A percentile compares a stretch with the other conserved stretches of the same genome.
These are phyloP conservation scores for Ianthella basta DNA, from an alignment of 37 sponge, comb jelly and placozoan species.

Conservation along the genomic window DNA sequence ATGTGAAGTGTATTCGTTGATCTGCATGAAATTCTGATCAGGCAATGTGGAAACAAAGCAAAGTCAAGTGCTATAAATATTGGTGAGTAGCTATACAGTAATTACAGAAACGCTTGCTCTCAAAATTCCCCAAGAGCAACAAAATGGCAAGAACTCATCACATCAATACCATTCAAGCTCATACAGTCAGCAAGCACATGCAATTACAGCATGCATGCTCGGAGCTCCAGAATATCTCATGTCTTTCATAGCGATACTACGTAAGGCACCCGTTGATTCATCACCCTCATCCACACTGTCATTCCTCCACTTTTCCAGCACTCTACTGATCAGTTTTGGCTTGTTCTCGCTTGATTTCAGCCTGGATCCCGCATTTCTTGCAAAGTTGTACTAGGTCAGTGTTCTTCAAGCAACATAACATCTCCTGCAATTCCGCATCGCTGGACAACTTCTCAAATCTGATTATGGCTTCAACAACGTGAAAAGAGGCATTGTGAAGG, in stretches of 20 bases:
- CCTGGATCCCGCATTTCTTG: background rate
- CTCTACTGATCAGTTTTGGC: background rate
- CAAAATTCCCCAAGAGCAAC: no score
- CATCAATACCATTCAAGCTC: no score
- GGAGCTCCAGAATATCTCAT: background rate
- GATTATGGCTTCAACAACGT: background rate
- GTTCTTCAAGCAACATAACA: background rate
- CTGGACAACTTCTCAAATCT: background rate
- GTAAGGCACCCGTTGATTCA: background rate
- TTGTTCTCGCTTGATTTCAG: background rate
- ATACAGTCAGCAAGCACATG: no score
- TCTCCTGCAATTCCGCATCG: background rate
- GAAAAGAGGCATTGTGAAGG: background rate
- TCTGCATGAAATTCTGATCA: no score
- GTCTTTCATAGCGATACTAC: background rate
- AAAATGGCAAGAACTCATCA: no score
- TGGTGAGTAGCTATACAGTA: no score
- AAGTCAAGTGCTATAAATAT: no score
- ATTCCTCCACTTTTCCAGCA: background rate
- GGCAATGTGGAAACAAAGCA: no score
- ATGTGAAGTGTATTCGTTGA: no score
- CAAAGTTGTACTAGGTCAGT: background rate
- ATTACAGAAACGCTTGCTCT: no score
- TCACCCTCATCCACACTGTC: background rate
- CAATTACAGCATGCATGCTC: no score